Evolutionary conservation across 2,888 invertebrate genomes (phyloP), one percentile per base, ranked within the genome.

Genomic region (Drosophila mayaguana): DNA sequence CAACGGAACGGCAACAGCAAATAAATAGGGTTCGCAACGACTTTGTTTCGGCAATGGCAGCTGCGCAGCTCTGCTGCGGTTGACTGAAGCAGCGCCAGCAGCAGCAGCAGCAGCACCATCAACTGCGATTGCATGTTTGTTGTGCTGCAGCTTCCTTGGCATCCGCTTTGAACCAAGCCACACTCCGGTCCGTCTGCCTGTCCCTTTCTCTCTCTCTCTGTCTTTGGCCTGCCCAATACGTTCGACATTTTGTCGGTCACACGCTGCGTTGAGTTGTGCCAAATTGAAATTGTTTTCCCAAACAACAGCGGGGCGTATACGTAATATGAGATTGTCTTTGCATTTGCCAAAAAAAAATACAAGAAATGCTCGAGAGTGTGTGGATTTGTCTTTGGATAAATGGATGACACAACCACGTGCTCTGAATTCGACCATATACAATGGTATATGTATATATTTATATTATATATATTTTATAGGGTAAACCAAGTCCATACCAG

Each of bases 281-380:
- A 88, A 85, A 85, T 88, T 88, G 84, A 85, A 85, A 85, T 88
- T 86, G 87, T 83, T 86, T 80, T 83, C 45, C 70, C 61, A 64
- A 86, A 72, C 71, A 78, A 80, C 74, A 80, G 66, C 60, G 78
- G 71, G 66, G 71, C 63, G 61, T 65, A 66, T 50, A 61, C 55
- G 61, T 59, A 54, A 62, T 56, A 38, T 54, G 40, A 40, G 28
- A 66, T 67, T 56, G 42, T 64, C 51, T 40, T 56, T 70, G 61
- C 61, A 42, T 28, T 42, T 78, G 75, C 70, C 77, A 79, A 78
- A 53, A 64, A 60, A 38, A 36, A 34, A 34, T 34, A 34, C 11
- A 12, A 6, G 8, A 16, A 22, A 16, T 57, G 28, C 18, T 1
- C 22, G 20, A 16, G 22, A 32, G 22, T 28, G n/a, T 43, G 7